Percentiles rank a stretch among this genome's conserved stretches.
These are phyloP conservation scores for Parauchenoglanis punctatus DNA, from an alignment of 2,797 vertebrate genomes.

Conservation along the genomic window DNA sequence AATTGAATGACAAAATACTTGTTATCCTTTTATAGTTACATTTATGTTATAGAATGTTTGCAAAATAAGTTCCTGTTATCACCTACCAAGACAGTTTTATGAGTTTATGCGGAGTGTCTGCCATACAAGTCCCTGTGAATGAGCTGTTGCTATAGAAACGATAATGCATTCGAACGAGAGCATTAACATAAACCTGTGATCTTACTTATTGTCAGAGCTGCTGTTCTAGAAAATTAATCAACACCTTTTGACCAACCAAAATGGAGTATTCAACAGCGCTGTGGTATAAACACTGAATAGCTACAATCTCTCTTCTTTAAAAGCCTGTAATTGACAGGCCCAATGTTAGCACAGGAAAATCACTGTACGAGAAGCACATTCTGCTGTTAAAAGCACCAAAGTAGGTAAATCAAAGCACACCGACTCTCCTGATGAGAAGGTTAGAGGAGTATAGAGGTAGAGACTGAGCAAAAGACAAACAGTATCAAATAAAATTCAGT, in stretches of 20 bases:
- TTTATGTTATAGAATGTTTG: background rate
- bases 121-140: background rate
- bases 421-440: background rate
- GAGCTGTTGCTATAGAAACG: background rate
- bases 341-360: background rate
- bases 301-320: background rate
- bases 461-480: background rate
- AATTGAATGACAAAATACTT: background rate
- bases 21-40: background rate
- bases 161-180: background rate
- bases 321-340: background rate
- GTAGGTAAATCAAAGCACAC: background rate
- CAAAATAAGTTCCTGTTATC: background rate
- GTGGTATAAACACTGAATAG: background rate
- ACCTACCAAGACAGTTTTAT: background rate
- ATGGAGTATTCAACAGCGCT: background rate
- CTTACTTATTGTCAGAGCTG: background rate
- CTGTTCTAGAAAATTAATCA: background rate
- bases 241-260: background rate
- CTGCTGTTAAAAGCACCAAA: background rate
- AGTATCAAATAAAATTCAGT: background rate
- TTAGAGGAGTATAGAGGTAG: background rate
- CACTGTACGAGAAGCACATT: background rate
- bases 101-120: background rate
- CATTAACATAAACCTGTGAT: background rate